Evolutionary conservation across 1,140 invertebrate species (phyloP).

Genomic region (Brachionus rubens): DNA sequence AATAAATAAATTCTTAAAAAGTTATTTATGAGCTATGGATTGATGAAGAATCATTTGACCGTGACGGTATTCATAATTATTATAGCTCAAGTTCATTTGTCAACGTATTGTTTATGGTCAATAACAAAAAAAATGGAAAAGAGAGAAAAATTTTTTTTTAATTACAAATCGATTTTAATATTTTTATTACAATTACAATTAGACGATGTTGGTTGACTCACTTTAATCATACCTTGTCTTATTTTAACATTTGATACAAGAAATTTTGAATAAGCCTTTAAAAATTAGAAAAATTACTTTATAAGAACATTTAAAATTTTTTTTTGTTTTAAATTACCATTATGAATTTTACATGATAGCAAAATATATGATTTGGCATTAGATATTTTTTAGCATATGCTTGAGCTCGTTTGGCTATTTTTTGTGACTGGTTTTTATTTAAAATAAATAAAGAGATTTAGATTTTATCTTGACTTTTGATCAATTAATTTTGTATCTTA

Average conservation of each 20-base stretch:
- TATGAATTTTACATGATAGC: conserved; percentile 79
- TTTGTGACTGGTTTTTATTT: too few relatives aligned
- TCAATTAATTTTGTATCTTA: too few relatives aligned
- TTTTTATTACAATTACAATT: conserved; percentile 62
- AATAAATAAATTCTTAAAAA: not conserved
- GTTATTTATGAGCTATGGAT: not conserved
- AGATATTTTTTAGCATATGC: conserved; percentile 75
- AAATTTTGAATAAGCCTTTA: conserved; percentile 72
- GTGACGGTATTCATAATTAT: conserved; percentile 40
- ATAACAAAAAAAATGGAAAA: conserved; percentile 5
- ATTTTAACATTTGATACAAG: conserved; percentile 66
- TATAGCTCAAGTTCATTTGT: too few relatives aligned
- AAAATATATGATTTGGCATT: conserved; percentile 79
- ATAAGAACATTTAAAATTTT: conserved; percentile 50
- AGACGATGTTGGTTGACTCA: conserved; percentile 64
- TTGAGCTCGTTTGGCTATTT: conserved; percentile 71
- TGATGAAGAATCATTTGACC: conserved; percentile 24
- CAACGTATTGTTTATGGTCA: too few relatives aligned
- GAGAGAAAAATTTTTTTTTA: not conserved
- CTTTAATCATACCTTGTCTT: conserved; percentile 71
- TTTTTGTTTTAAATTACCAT: conserved; percentile 21
- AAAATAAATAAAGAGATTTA: too few relatives aligned
- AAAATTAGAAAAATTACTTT: too few relatives aligned
- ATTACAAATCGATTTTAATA: conserved; percentile 7
- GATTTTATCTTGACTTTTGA: too few relatives aligned